Evolutionary conservation across 2,113 vertebrate species (phyloP).

Genomic region (Orcinus orca): DNA sequence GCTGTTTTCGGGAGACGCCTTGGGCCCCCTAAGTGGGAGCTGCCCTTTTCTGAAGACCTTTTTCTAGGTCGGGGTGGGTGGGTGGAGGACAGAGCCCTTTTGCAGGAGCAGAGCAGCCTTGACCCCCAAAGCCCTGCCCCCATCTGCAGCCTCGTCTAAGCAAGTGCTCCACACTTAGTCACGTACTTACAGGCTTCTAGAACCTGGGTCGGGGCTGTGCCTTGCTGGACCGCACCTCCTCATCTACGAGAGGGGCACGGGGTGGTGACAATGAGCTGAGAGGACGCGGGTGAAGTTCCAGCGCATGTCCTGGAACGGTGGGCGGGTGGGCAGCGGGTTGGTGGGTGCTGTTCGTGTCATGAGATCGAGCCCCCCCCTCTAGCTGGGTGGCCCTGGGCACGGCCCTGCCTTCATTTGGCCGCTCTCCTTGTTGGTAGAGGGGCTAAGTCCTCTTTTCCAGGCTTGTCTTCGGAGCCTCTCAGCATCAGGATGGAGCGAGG

Average conservation of each 20-base stretch:
- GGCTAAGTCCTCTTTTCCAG: neutral
- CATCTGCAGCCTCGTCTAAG: rapidly evolving
- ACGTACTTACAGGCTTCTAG: rapidly evolving
- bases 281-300: rapidly evolving
- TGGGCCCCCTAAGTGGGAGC: neutral
- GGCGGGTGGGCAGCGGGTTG: rapidly evolving
- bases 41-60: neutral
- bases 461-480: neutral
- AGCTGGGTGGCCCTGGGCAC: neutral
- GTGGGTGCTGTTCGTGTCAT: rapidly evolving
- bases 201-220: rapidly evolving
- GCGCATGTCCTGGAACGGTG: no score
- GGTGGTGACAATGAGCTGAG: rapidly evolving
- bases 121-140: rapidly evolving
- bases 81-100: no score
- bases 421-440: neutral
- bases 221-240: neutral
- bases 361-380: neutral
- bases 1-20: neutral
- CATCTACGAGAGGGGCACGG: rapidly evolving
- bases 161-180: neutral
- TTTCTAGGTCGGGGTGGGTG: neutral
- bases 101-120: neutral
- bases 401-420: neutral
- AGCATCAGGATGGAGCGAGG: neutral